Conservation (phyloP, 1,140 invertebrate species). For the Drosophila teissieri region DNA sequence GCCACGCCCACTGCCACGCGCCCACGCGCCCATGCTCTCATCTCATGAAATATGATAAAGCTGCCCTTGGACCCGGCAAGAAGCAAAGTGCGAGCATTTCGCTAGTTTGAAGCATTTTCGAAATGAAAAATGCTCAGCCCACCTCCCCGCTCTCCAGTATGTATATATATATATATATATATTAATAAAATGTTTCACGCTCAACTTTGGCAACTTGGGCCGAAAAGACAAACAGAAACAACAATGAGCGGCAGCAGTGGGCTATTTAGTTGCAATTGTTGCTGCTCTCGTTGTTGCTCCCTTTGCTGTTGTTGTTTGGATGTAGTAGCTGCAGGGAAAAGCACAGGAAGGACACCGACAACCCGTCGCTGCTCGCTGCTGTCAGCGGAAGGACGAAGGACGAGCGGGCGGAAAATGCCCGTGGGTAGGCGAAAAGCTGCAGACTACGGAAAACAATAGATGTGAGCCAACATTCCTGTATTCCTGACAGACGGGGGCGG, state of each 20-base stretch:
- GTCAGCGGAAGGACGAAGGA: slow-evolving; percentile 18
- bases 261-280: slow-evolving; percentile 76
- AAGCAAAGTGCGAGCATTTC: slow-evolving; percentile 48
- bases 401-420: not conserved
- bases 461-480: slow-evolving; percentile 10
- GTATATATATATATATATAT: slow-evolving; percentile 47
- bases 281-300: slow-evolving; percentile 25
- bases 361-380: slow-evolving; percentile 15
- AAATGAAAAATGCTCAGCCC: slow-evolving; percentile 42
- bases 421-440: not conserved
- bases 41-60: slow-evolving; percentile 59
- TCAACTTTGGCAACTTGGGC: slow-evolving; percentile 62
- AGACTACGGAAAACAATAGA: slow-evolving; percentile 64
- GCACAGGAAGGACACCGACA: slow-evolving; percentile 68
- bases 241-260: slow-evolving; percentile 57
- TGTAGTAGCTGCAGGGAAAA: slow-evolving; percentile 44
- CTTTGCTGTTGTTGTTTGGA: slow-evolving; percentile 10
- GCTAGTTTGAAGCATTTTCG: slow-evolving; percentile 74
- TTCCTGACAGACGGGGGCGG: slow-evolving; percentile 5
- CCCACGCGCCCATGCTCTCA: slow-evolving; percentile 1
- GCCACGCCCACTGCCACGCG: slow-evolving; percentile 1
- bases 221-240: slow-evolving; percentile 71
- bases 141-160: not conserved
- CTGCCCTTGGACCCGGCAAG: slow-evolving; percentile 61
- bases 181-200: slow-evolving; percentile 81